phyloP scores from a whole-genome alignment of 2,888 invertebrate genomes.

The Agonopterix arenella region DNA sequence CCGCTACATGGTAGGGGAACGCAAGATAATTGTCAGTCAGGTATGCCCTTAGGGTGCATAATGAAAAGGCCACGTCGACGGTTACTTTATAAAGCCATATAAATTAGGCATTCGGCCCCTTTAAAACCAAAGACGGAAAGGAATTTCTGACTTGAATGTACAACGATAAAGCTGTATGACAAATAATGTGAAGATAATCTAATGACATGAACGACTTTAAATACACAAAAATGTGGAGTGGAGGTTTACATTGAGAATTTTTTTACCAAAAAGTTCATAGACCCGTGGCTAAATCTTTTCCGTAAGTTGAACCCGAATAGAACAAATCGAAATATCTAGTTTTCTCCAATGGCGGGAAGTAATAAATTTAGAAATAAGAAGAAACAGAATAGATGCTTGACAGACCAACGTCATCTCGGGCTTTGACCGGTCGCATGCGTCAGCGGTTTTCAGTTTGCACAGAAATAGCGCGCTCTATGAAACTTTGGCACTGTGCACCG shows the following conservation, averaged over 20 bases:
- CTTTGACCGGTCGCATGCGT: slow-evolving; percentile 48
- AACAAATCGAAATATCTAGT: background rate
- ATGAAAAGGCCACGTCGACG: slow-evolving; percentile 41
- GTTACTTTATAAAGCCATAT: slow-evolving; percentile 4
- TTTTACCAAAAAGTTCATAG: no score
- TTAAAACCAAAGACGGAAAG: background rate
- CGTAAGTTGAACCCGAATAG: background rate
- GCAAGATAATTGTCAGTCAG: slow-evolving; percentile 1
- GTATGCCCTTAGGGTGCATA: slow-evolving; percentile 35
- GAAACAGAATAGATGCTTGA: background rate
- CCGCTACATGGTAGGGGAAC: background rate
- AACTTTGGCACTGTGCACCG: slow-evolving; percentile 55
- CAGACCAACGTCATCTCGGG: slow-evolving; percentile 20
- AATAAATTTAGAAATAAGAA: slow-evolving; percentile 3
- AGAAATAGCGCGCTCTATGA: slow-evolving; percentile 51
- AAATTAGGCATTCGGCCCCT: no score
- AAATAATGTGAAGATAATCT: no score
- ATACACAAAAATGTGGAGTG: no score
- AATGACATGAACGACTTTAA: no score
- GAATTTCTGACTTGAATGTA: background rate
- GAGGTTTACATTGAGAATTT: no score
- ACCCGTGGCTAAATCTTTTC: no score
- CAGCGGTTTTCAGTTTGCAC: slow-evolving; percentile 35
- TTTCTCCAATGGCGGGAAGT: slow-evolving; percentile 4
- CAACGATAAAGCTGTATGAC: background rate